These are phyloP conservation scores for Montipora sp. DNA, from an alignment of 64 coral and sea anemone species.

Conservation along the genomic window DNA sequence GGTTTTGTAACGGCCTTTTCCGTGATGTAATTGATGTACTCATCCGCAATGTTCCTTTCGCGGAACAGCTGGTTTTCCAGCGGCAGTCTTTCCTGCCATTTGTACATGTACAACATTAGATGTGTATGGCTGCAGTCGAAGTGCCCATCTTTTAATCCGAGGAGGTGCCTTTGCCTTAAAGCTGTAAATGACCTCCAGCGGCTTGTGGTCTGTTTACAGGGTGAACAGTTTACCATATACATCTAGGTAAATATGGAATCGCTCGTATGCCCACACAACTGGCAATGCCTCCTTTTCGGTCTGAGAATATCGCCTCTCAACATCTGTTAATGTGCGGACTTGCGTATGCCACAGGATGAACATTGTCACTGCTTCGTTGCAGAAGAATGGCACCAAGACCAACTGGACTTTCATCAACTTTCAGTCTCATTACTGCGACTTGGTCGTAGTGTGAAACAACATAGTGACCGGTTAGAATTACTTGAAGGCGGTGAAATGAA, in stretches of 20 bases:
- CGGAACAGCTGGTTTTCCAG: not conserved
- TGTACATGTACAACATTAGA: not conserved
- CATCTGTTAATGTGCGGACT: conserved; percentile 37
- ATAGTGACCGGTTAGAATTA: conserved; percentile 32
- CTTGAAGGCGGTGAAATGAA: not conserved
- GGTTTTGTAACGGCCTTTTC: conserved; percentile 17
- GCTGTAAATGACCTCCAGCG: conserved; percentile 28
- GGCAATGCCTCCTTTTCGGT: conserved; percentile 23
- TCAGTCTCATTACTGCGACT: conserved; percentile 1
- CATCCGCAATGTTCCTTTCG: conserved; percentile 33
- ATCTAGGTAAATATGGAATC: conserved; percentile 40
- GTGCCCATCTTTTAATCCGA: conserved; percentile 51
- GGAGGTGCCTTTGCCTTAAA: conserved; percentile 31
- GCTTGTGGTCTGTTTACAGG: conserved; percentile 42
- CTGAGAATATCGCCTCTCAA: conserved; percentile 35
- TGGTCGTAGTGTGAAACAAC: conserved; percentile 33
- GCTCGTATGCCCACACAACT: conserved; percentile 30
- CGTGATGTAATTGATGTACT: conserved; percentile 31
- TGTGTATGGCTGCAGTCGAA: conserved; percentile 33
- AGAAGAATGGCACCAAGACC: conserved; percentile 49
- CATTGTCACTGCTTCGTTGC: not conserved
- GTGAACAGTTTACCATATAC: conserved; percentile 31
- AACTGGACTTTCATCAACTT: conserved; percentile 71
- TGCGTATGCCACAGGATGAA: conserved; percentile 10
- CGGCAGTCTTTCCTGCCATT: conserved; percentile 31